Percentiles rank a stretch among this genome's conserved stretches.
Conservation (phyloP, 2,888 invertebrate species). For the Sphaerophoria rueppellii region DNA sequence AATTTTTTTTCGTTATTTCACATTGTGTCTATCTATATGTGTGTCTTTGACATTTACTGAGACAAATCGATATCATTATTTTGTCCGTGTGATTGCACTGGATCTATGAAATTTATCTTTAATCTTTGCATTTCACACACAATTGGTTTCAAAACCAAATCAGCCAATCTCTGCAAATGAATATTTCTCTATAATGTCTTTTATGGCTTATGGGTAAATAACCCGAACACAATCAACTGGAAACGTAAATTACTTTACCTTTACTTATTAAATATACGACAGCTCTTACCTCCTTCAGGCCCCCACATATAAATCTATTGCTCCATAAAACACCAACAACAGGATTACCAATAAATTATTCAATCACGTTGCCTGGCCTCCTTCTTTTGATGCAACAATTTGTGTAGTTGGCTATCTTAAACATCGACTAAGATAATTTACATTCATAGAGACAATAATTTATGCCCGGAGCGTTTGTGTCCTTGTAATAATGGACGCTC, state of each 20-base stretch:
- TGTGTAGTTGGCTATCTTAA: constrained; percentile 56
- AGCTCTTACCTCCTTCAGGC: neutral
- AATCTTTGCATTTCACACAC: constrained; percentile 50
- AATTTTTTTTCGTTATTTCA: neutral
- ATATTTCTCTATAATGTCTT: constrained; percentile 33
- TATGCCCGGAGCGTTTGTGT: constrained; percentile 7
- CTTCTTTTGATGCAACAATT: constrained; percentile 35
- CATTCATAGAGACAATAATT: constrained; percentile 15
- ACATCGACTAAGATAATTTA: constrained; percentile 50
- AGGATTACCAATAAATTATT: constrained; percentile 18
- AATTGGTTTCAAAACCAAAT: constrained; percentile 48
- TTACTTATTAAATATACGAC: neutral
- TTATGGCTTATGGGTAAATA: constrained; percentile 31
- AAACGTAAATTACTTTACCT: constrained; percentile 21
- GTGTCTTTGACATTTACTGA: constrained; percentile 23
- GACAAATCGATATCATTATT: constrained; percentile 34
- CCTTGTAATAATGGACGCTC: neutral
- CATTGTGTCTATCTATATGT: neutral
- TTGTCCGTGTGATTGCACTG: constrained; percentile 22
- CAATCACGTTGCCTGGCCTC: constrained; percentile 22
- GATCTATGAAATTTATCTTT: constrained; percentile 32
- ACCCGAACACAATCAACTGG: constrained; percentile 24
- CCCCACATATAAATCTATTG: neutral
- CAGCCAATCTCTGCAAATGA: constrained; percentile 36
- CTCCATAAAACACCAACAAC: neutral